Percentiles rank a stretch among this genome's conserved stretches.
These are phyloP conservation scores for Chelonoidis abingdonii DNA, from an alignment of 2,113 vertebrate genomes.

Conservation along the genomic window DNA sequence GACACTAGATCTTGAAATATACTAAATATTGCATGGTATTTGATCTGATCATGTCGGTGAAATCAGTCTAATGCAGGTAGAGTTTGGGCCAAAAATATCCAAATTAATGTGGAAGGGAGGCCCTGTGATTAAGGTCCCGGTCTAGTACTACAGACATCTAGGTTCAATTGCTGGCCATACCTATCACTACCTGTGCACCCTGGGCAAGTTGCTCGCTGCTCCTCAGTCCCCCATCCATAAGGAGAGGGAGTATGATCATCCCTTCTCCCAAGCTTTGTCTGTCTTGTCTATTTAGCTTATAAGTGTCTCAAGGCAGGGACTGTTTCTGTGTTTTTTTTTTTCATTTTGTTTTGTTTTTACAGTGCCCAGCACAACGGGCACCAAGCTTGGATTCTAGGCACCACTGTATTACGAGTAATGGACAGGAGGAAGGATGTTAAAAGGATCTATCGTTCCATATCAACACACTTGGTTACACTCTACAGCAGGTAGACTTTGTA, in stretches of 20 bases:
- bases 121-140: not conserved
- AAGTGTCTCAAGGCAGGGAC: not conserved
- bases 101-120: not conserved
- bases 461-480: not conserved
- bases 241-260: not conserved
- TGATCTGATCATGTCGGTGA: not conserved
- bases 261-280: not conserved
- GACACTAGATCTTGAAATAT: not conserved
- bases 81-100: not conserved
- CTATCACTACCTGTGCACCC: rapidly evolving
- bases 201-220: not conserved
- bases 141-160: not conserved
- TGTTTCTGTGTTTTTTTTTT: not conserved
- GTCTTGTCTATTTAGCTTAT: not conserved
- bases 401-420: not conserved
- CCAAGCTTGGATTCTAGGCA: not conserved
- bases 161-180: not conserved
- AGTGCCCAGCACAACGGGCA: not conserved
- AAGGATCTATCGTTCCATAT: not conserved
- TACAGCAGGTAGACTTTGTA: not conserved
- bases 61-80: not conserved
- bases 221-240: not conserved
- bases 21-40: not conserved
- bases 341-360: not conserved
- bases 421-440: not conserved